Evolutionary conservation across 1,140 invertebrate species (phyloP).

Genomic region (Sycophila sp.): DNA sequence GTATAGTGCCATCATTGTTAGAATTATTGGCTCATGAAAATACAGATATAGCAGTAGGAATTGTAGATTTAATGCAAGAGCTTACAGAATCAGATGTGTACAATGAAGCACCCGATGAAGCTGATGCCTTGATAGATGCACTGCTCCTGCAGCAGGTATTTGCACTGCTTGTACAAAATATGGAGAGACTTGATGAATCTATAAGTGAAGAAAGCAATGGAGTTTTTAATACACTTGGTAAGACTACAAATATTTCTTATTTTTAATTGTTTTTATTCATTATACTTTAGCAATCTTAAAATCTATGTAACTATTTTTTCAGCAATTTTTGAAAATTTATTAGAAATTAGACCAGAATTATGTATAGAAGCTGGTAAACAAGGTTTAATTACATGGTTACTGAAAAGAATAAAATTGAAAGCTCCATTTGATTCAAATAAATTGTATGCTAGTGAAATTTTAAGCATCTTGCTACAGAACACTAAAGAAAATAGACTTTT

Average conservation of each 20-base stretch:
- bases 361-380: conserved; percentile 86
- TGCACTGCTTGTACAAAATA: conserved; percentile 90
- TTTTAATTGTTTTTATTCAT: conserved; percentile 24
- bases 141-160: conserved; percentile 90
- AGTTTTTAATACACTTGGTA: conserved; percentile 93
- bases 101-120: conserved; percentile 88
- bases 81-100: conserved; percentile 96
- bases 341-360: conserved; percentile 90
- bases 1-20: conserved; percentile 88
- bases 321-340: conserved; percentile 90
- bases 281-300: background rate
- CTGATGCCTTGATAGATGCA: conserved; percentile 79
- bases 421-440: conserved; percentile 96
- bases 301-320: conserved; percentile 43
- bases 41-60: conserved; percentile 88
- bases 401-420: conserved; percentile 88
- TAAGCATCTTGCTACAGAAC: conserved; percentile 95
- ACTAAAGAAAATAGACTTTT: conserved; percentile 84
- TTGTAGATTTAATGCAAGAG: conserved; percentile 88
- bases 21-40: conserved; percentile 97
- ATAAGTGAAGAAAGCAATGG: conserved; percentile 96
- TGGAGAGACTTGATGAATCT: conserved; percentile 92
- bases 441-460: conserved; percentile 94
- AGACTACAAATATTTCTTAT: background rate
- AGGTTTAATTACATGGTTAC: conserved; percentile 91